These are phyloP conservation scores for Neopelma chrysocephalum DNA, from an alignment of 2,797 vertebrate species.

Conservation along the genomic window DNA sequence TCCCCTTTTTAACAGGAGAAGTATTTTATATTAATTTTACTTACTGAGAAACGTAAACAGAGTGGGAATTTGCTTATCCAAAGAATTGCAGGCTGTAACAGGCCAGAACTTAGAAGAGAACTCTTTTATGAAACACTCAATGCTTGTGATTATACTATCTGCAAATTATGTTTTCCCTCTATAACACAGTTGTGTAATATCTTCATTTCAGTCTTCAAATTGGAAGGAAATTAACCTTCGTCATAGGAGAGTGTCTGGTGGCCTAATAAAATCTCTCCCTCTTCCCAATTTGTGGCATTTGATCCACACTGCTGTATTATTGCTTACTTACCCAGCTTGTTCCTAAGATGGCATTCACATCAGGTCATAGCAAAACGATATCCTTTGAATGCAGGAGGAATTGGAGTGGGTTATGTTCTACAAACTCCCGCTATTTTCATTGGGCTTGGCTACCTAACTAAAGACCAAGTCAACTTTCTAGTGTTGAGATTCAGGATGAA, in stretches of 20 bases:
- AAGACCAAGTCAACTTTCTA: constrained; percentile 23
- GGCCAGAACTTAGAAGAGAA: neutral
- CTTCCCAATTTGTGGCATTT: neutral
- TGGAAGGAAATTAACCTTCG: neutral
- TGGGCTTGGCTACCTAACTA: constrained; percentile 17
- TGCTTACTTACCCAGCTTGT: neutral
- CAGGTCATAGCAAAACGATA: neutral
- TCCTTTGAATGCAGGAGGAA: neutral
- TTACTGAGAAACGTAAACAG: neutral
- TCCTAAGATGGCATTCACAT: neutral
- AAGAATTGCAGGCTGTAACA: neutral
- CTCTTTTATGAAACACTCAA: neutral
- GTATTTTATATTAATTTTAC: neutral
- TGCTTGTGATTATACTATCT: neutral
- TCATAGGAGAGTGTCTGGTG: neutral
- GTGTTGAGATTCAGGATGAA: constrained; percentile 35
- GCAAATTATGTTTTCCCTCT: neutral
- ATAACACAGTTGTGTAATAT: neutral
- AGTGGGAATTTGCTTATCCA: neutral
- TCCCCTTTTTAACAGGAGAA: neutral
- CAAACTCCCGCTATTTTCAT: neutral
- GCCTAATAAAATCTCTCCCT: neutral
- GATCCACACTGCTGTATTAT: neutral
- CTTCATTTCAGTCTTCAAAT: neutral
- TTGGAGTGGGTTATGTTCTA: neutral